Percentiles rank a stretch among this genome's conserved stretches.
Evolutionary conservation across 2,888 invertebrate species (phyloP).

Genomic region (Anagyrus pseudococci): DNA sequence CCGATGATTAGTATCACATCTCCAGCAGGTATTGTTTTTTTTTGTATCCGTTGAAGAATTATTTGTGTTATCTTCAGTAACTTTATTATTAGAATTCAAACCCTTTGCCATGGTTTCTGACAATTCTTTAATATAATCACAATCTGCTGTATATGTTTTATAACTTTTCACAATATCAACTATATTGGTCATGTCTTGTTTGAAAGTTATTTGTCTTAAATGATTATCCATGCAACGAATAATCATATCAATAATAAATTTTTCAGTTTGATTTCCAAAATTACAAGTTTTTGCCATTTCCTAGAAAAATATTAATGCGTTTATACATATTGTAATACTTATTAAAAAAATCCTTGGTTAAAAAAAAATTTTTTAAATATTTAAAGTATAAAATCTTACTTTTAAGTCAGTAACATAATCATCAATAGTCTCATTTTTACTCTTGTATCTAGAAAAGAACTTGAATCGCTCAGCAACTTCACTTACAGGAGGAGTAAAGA

Average conservation of each 20-base stretch:
- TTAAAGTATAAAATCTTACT: slow-evolving; percentile 36
- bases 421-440: slow-evolving; percentile 30
- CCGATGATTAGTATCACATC: not conserved
- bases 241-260: slow-evolving; percentile 44
- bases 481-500: slow-evolving; percentile 38
- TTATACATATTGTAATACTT: not conserved
- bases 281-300: slow-evolving; percentile 41
- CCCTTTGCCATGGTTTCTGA: not conserved
- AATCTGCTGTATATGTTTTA: slow-evolving; percentile 2
- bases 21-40: slow-evolving; percentile 10
- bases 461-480: slow-evolving; percentile 39
- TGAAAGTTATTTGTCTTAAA: slow-evolving; percentile 4
- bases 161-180: slow-evolving; percentile 8
- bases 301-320: slow-evolving; percentile 22
- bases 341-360: not conserved
- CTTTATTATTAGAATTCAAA: not conserved
- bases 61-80: not conserved
- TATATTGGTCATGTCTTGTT: slow-evolving; percentile 5
- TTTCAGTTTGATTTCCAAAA: slow-evolving; percentile 39
- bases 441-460: slow-evolving; percentile 39
- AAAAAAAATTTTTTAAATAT: not conserved
- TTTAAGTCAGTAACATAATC: slow-evolving; percentile 38
- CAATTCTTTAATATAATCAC: slow-evolving; percentile 7
- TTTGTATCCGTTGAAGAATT: not conserved
- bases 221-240: slow-evolving; percentile 28